A percentile compares a stretch with the other conserved stretches of the same genome.
phyloP scores from a whole-genome alignment of 2,888 invertebrate genomes.

The Chalcosyrphus nemorum region DNA sequence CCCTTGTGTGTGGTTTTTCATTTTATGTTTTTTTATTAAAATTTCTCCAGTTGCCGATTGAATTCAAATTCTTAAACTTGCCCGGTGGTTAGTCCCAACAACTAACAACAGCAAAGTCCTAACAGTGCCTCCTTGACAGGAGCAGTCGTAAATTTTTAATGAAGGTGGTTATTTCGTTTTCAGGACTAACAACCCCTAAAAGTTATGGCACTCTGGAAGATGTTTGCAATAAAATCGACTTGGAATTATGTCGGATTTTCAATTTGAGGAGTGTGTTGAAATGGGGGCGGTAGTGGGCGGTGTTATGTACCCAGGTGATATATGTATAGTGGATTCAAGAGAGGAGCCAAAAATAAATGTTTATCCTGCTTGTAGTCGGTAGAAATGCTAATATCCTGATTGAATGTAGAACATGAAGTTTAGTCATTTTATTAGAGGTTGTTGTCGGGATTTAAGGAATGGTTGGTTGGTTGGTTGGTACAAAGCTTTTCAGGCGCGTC shows the following conservation, averaged over 20 bases:
- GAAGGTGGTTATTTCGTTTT: conserved; percentile 20
- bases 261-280: not conserved
- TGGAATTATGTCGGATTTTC: conserved; percentile 45
- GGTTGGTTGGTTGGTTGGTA: too few relatives aligned
- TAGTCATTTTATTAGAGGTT: not conserved
- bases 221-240: conserved; percentile 15
- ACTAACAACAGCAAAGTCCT: too few relatives aligned
- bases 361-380: not conserved
- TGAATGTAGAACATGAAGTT: conserved; percentile 16
- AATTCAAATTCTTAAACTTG: not conserved
- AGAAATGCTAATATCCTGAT: not conserved
- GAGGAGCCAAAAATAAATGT: not conserved
- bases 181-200: conserved; percentile 4
- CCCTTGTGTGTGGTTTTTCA: not conserved
- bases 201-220: conserved; percentile 29
- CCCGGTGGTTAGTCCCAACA: not conserved
- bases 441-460: not conserved
- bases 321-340: not conserved
- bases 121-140: conserved; percentile 2
- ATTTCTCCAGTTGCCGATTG: not conserved
- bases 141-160: conserved; percentile 42
- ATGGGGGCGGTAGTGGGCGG: not conserved
- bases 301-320: not conserved
- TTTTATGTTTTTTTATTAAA: not conserved
- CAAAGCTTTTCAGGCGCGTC: not conserved